A percentile compares a stretch with the other conserved stretches of the same genome.
Evolutionary conservation across 2,113 vertebrate genomes (phyloP).

Genomic region (Sapayoa aenigma): DNA sequence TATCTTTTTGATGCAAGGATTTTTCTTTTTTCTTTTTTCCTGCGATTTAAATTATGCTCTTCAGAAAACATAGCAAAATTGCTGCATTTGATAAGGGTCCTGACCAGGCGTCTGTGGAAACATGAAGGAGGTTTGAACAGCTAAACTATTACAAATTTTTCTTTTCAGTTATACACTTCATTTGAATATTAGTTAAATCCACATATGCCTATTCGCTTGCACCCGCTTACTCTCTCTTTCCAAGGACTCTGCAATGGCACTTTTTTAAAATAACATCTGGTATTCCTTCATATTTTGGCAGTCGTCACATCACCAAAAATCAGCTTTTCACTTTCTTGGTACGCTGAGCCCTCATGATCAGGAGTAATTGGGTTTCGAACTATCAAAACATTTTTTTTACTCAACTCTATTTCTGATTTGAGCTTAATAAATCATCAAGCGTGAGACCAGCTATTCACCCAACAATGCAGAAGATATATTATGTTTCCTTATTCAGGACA

Average conservation of each 20-base stretch:
- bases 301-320: constrained; percentile 37
- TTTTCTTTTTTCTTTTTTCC: neutral
- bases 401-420: neutral
- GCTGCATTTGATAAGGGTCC: neutral
- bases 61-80: neutral
- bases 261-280: constrained; percentile 66
- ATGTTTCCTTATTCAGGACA: neutral
- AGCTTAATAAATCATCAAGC: constrained; percentile 15
- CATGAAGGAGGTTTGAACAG: neutral
- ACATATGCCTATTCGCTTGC: neutral
- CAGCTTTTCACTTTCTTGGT: constrained; percentile 48
- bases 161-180: constrained; percentile 18
- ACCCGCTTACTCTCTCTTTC: neutral
- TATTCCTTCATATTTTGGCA: constrained; percentile 64
- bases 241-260: constrained; percentile 37
- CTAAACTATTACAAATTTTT: constrained; percentile 7
- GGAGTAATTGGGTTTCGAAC: constrained; percentile 43
- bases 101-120: neutral
- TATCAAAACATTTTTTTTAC: constrained; percentile 1
- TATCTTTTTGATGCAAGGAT: neutral
- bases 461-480: constrained; percentile 32
- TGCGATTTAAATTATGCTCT: neutral
- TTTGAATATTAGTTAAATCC: constrained; percentile 54
- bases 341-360: neutral
- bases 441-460: neutral